Evolutionary conservation across 2,888 invertebrate species (phyloP), one percentile per base, ranked within the genome.

Genomic region (Trypoxylon attenuatum): DNA sequence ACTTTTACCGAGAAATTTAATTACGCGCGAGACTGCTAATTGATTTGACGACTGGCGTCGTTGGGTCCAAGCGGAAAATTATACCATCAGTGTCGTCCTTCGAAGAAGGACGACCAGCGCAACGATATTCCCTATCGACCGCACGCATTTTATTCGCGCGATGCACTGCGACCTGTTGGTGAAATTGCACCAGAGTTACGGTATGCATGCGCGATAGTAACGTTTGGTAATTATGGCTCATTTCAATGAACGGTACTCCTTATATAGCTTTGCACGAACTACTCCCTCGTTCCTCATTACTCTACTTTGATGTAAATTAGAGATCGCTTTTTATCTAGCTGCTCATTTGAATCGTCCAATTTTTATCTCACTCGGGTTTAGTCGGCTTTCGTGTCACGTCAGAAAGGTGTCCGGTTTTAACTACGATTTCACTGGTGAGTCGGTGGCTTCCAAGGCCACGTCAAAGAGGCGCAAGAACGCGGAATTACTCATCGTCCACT

Each of bases 401-500:
- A 13, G 5, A 13, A 29, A 47, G 22, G 10, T 5, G 21, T 19
- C 10, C n/a, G n/a, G n/a, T n/a, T n/a, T n/a, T n/a, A n/a, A 10
- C 5, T 4, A 13, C n/a, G 25, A 6, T 38, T 45, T 39, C 29
- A 27, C 23, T 15, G 5, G n/a, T 22, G 33, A 43, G 25, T 21
- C 4, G 15, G 10, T 8, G 33, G 19, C 13, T 8, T 33, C 13
- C 33, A 33, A 25, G 38, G 25, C 38, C 23, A 63, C 39, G 65
- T 41, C 41, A 49, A 25, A n/a, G n/a, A 33, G 16, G 15, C 18
- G 16, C 15, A 46, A 10, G 68, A 67, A 69, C 59, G 58, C 64
- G 67, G 63, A 73, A 69, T 67, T 43, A 33, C 66, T 60, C 63
- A 43, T 61, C 45, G 50, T 41, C 29, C 45, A 42, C 60, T 63